A percentile compares a stretch with the other conserved stretches of the same genome.
These are phyloP conservation scores for Brachyalestes nurse DNA, from an alignment of 2,797 vertebrate species.

Conservation along the genomic window DNA sequence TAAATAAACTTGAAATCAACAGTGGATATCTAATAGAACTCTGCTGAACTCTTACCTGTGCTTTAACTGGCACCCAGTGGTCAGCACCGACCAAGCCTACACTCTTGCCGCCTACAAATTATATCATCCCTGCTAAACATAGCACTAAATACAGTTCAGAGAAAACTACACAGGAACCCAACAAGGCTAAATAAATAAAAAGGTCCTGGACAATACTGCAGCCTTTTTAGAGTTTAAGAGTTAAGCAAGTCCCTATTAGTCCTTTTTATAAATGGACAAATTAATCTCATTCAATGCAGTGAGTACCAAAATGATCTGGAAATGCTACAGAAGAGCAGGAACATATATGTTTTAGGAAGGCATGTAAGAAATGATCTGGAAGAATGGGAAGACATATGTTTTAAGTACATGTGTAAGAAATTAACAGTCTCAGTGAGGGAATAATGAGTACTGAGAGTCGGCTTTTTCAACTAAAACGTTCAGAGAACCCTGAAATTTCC, in stretches of 20 bases:
- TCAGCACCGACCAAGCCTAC: constrained; percentile 24
- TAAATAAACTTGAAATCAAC: background rate
- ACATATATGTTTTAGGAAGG: constrained; percentile 17
- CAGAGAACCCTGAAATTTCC: too few species aligned
- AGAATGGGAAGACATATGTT: background rate
- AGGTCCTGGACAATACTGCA: background rate
- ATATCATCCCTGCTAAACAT: constrained; percentile 33
- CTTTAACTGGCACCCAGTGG: constrained; percentile 30
- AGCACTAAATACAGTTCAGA: constrained; percentile 45
- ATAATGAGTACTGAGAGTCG: background rate
- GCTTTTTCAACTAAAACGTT: background rate
- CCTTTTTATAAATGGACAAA: background rate
- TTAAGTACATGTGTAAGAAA: background rate
- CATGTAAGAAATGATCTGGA: background rate
- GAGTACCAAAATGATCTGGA: constrained; percentile 4
- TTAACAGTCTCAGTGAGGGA: too few species aligned
- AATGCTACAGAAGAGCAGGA: constrained; percentile 44
- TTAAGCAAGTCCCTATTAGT: background rate
- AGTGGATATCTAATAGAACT: background rate
- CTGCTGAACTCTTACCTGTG: constrained; percentile 41
- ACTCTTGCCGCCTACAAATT: constrained; percentile 40
- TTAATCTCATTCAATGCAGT: background rate
- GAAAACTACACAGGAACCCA: constrained; percentile 17
- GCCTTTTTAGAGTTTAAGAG: background rate
- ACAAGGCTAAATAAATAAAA: constrained; percentile 8